Conservation (phyloP, 2,888 invertebrate genomes). For the Fissipunctia ypsillon region DNA sequence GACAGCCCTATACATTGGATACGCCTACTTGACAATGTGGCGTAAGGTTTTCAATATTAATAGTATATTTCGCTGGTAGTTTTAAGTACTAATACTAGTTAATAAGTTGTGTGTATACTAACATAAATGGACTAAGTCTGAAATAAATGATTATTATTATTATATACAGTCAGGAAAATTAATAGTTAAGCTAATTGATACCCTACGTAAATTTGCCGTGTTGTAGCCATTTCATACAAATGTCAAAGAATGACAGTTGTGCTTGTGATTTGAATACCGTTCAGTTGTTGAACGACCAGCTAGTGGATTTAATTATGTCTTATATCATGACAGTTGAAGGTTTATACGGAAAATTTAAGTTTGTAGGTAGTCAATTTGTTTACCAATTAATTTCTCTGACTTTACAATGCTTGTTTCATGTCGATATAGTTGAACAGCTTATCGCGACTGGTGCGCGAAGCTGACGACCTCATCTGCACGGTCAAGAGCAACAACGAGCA, state of each 20-base stretch:
- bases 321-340: too few relatives aligned
- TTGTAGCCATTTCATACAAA: neutral
- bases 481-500: constrained; percentile 85
- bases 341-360: neutral
- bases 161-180: neutral
- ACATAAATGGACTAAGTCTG: too few relatives aligned
- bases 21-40: too few relatives aligned
- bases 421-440: constrained; percentile 80
- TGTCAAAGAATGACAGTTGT: neutral
- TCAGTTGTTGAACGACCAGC: too few relatives aligned
- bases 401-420: neutral
- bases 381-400: neutral
- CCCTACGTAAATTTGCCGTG: neutral
- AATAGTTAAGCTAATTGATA: neutral
- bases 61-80: too few relatives aligned
- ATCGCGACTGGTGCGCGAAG: constrained; percentile 84
- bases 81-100: too few relatives aligned
- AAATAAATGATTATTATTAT: too few relatives aligned
- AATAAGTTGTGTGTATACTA: too few relatives aligned
- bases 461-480: constrained; percentile 85
- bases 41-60: too few relatives aligned
- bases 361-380: neutral
- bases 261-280: neutral
- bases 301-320: too few relatives aligned
- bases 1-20: too few relatives aligned